Evolutionary conservation across 1,140 invertebrate genomes (phyloP).

Genomic region (Drosophila lowei): DNA sequence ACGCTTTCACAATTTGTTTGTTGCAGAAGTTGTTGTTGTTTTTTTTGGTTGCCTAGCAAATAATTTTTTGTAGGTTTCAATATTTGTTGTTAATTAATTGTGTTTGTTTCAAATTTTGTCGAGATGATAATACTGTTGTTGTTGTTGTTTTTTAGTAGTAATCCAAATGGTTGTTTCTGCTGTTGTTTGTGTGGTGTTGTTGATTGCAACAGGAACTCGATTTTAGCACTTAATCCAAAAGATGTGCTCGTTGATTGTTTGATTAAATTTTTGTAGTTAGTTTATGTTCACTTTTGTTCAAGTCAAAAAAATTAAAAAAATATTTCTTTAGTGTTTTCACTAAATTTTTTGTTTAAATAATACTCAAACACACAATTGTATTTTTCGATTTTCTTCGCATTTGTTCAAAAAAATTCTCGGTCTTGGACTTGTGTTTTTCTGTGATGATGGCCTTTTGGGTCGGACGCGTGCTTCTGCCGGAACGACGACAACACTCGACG

Average conservation of each 20-base stretch:
- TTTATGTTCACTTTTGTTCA: conserved; percentile 29
- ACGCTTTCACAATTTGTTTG: conserved; percentile 70
- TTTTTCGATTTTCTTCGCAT: neutral
- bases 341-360: conserved; percentile 9
- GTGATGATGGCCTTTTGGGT: conserved; percentile 40
- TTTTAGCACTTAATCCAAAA: conserved; percentile 75
- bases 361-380: conserved; percentile 3
- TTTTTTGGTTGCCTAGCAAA: conserved; percentile 74
- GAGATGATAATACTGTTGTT: conserved; percentile 63
- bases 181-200: conserved; percentile 28
- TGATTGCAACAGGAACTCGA: conserved; percentile 70
- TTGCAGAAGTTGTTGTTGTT: conserved; percentile 46
- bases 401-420: conserved; percentile 6
- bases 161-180: conserved; percentile 67
- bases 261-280: conserved; percentile 25
- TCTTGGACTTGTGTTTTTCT: conserved; percentile 17
- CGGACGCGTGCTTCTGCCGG: conserved; percentile 62
- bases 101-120: conserved; percentile 2
- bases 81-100: conserved; percentile 18
- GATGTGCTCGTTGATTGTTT: conserved; percentile 56
- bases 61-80: conserved; percentile 32
- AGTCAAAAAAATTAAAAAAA: conserved; percentile 11
- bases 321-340: conserved; percentile 31
- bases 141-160: conserved; percentile 62
- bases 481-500: conserved; percentile 78